Base-by-base conservation (phyloP, 2,113 vertebrate genomes). In the Coreoperca whiteheadi region DNA sequence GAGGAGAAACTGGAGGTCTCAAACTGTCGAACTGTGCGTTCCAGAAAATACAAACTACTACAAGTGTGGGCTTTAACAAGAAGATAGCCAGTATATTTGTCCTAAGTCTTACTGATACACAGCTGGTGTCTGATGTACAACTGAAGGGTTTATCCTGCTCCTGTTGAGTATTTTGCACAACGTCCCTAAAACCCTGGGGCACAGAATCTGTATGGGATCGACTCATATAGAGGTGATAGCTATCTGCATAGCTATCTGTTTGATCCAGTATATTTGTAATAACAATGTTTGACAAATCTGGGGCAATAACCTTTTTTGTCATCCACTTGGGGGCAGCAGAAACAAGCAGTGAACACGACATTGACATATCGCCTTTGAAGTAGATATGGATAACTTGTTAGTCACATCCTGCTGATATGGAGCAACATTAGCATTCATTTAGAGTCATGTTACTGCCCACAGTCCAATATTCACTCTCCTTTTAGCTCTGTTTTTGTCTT, bases 1-100 rank as follows among this genome's bases (percentile, higher is more conserved):
- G 2, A 67, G 37, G 21, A 61, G 46, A 28, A 53, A 51, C n/a
- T 32, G n/a, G 41, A 71, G 65, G 74, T 82, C 69, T 79, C 15
- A 63, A 41, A 37, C 30, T 46, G 34, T 46, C 43, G n/a, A n/a
- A n/a, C n/a, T 3, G 21, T n/a, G 30, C 53, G 50, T 53, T 23
- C 9, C 25, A 34, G 34, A 23, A 50, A 56, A 66, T 14, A 46
- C 20, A 56, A 57, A 81, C 32, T 9, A 73, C 9, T 25, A 14
- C 11, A 57, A 39, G 57, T 39, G 34, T 30, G 34, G 43, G 60
- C 21, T 56, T 34, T 28, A 57, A 64, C 15, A 7, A 61, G 16
- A 34, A 53, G 39, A 59, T 6, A 32, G 12, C 14, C 66, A 32
- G 39, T 21, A 5, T 25, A 20, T 66, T 20, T 48, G 66, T 39